Conservation (phyloP, 2,113 vertebrate genomes). For the Upupa epops region DNA sequence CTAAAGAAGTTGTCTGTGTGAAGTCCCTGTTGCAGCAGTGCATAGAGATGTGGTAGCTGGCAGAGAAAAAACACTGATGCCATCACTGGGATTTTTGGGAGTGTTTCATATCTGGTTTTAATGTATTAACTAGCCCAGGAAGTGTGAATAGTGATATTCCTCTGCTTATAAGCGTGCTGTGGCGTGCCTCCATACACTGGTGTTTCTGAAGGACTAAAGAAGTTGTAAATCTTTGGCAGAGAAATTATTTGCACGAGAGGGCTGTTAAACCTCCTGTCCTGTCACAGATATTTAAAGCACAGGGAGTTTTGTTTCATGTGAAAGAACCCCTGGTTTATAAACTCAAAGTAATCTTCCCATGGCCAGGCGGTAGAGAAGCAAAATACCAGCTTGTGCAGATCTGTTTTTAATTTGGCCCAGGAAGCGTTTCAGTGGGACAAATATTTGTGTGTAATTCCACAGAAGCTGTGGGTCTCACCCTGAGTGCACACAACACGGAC, state of each 20-base stretch:
- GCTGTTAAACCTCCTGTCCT: neutral
- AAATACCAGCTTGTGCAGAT: neutral
- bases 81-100: neutral
- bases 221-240: neutral
- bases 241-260: neutral
- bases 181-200: neutral
- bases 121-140: neutral
- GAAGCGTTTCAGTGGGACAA: neutral
- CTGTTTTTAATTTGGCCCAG: neutral
- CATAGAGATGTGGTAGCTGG: fast-evolving
- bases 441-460: neutral
- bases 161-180: neutral
- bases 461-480: neutral
- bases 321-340: neutral
- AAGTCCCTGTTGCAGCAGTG: neutral
- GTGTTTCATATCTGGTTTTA: neutral
- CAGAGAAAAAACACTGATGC: neutral
- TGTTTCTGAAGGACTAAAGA: neutral
- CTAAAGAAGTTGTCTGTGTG: neutral
- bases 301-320: neutral
- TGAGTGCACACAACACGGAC: neutral
- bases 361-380: neutral
- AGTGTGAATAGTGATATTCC: neutral
- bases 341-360: neutral
- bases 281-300: neutral